phyloP scores from a whole-genome alignment of 2,113 vertebrate genomes.

The Anolis sagrei region DNA sequence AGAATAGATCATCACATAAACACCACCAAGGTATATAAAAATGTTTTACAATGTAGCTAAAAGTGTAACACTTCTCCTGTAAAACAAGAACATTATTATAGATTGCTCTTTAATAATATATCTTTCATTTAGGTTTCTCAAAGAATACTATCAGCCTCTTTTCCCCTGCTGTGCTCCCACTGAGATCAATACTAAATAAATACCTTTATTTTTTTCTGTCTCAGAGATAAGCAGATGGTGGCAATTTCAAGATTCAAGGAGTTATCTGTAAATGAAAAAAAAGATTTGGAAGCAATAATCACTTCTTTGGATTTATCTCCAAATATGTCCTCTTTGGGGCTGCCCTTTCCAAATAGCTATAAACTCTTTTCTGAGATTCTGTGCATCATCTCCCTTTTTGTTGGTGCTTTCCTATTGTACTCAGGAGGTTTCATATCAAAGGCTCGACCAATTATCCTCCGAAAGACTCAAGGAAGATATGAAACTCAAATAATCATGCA shows the following conservation, averaged over 20 bases:
- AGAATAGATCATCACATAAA: background rate
- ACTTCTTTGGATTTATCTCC: slow-evolving; percentile 25
- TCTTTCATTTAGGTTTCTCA: slow-evolving; percentile 44
- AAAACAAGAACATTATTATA: background rate
- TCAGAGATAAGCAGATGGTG: slow-evolving; percentile 26
- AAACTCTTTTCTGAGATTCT: background rate
- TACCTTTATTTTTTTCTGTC: slow-evolving; percentile 18
- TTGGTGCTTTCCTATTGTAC: background rate
- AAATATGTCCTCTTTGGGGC: background rate
- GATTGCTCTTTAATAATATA: slow-evolving; percentile 30
- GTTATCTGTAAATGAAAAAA: slow-evolving; percentile 44
- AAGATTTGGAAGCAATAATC: slow-evolving; percentile 42
- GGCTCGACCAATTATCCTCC: too few relatives aligned
- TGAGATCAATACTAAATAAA: slow-evolving; percentile 48
- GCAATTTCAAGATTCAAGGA: slow-evolving; percentile 5
- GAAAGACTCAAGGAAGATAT: background rate
- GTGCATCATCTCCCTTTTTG: background rate
- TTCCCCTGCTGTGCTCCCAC: slow-evolving; percentile 15
- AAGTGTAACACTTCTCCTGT: slow-evolving; percentile 13
- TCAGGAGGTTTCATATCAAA: background rate
- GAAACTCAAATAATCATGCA: too few relatives aligned
- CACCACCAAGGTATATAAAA: slow-evolving; percentile 38
- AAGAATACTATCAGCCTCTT: slow-evolving; percentile 42
- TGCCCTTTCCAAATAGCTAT: background rate
- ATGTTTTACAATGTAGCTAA: background rate